Base-by-base conservation (phyloP, 2,113 vertebrate genomes). In the Serilophus lunatus region DNA sequence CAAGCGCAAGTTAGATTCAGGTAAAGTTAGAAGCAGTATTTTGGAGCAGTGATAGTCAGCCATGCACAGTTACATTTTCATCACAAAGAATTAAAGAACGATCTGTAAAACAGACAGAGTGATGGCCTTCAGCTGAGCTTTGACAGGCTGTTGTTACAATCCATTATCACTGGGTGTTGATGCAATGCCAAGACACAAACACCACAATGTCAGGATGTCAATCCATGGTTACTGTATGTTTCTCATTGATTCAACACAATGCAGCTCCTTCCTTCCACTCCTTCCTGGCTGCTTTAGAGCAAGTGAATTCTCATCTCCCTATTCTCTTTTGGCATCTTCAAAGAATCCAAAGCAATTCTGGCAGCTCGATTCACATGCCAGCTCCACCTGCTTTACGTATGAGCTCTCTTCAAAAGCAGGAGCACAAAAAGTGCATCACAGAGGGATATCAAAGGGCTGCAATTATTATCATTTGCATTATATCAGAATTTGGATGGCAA, bases 121-220 rank as follows among this genome's bases (percentile, higher is more conserved):
- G 4, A 42, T 38, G 68, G 74, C 94, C 82, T 40, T 70, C 35
- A 78, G 93, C 92, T 81, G 82, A 63, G 82, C 13, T 33, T 79
- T 94, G 93, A 92, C 92, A 84, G 69, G 60, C 80, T 69, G 82
- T 5, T 78, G 38, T 60, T 96, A 64, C 79, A 92, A 56, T 19
- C 83, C 94, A 71, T 92, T 81, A 88, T 95, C 82, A 3, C 47
- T 8, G 10, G 1, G 50, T 44, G 79, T 26, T 94, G 95, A 83
- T 71, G 93, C 88, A 18, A 57, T 42, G 93, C 82, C 95, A 93
- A 88, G 94, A 90, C 86, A 90, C 88, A 94, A 97, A 93, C 96
- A 92, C 64, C 88, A 71, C 85, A 68, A 66, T 81, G 85, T 81
- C 93, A 94, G 90, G 90, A 90, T 71, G 90, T 93, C 95, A 94